Percentiles rank a stretch among this genome's conserved stretches.
These are phyloP conservation scores for Stylophora pistillata DNA, from an alignment of 64 coral and sea anemone species.

Conservation along the genomic window DNA sequence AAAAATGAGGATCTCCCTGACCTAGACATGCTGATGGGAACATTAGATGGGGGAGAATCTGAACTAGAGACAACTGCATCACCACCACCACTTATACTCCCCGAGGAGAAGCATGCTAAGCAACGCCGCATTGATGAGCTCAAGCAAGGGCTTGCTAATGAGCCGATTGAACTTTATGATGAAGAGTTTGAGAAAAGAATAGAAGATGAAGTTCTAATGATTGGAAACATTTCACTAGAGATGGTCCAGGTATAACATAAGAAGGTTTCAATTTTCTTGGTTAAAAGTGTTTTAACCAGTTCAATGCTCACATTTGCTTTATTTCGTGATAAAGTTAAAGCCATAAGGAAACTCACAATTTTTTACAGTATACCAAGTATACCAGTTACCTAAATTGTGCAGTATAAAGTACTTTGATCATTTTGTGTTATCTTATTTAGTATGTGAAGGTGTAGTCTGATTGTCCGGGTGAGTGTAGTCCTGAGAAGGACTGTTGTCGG, in stretches of 20 bases:
- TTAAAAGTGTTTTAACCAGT: no score
- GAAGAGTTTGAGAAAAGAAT: conserved; percentile 95
- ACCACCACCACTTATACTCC: conserved; percentile 75
- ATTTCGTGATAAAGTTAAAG: no score
- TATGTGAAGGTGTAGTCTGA: no score
- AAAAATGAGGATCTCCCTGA: conserved; percentile 82
- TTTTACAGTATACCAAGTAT: no score
- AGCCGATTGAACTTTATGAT: conserved; percentile 75
- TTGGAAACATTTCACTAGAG: conserved; percentile 95
- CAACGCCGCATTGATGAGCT: conserved; percentile 82
- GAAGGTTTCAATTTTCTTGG: no score
- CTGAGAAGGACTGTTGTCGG: no score
- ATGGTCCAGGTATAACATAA: conserved; percentile 89
- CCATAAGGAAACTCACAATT: no score
- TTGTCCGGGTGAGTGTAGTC: no score
- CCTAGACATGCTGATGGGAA: conserved; percentile 88
- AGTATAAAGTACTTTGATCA: no score
- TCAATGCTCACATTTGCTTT: no score
- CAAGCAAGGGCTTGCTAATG: conserved; percentile 86
- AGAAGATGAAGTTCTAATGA: conserved; percentile 95
- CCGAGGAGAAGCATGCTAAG: conserved; percentile 81
- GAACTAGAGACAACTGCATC: conserved; percentile 77
- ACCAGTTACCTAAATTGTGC: no score
- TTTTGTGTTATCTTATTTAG: no score
- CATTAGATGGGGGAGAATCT: conserved; percentile 78